Evolutionary conservation across 2,797 vertebrate genomes (phyloP), one percentile per base, ranked within the genome.

Genomic region (Oreochromis grahami): DNA sequence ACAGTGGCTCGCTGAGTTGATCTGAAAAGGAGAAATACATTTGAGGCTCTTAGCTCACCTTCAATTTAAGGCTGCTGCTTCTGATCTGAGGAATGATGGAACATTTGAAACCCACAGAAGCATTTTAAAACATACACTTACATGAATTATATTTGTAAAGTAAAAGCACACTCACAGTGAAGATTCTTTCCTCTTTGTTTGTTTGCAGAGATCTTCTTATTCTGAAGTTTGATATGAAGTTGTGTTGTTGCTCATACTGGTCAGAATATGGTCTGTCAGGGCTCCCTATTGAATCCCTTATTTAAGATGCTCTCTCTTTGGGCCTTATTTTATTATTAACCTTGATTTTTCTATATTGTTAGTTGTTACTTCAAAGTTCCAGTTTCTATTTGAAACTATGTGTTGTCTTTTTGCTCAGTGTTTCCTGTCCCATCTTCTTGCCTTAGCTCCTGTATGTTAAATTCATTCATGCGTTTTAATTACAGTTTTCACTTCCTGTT

Each of bases 331-430:
- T 56, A 58, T 32, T 32, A 58, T 17, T 58, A 32, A 58, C 26
- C 55, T 9, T 32, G 55, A 2, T 58, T 58, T 58, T 58, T 58
- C 8, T 58, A 17, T 32, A 58, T 58, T 58, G 55, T 32, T 58
- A 6, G 29, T 34, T 0, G 0, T 12, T 60, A 60, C 32, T 12
- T 60, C 6, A n/a, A 3, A 7, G 17, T 34, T 34, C 32, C 55
- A 2, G 14, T 32, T 56, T 55, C 21, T 26, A 26, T 55, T 55
- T 55, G 21, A 55, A 21, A 12, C 50, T 21, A 9, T 53, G 14
- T 51, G 19, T 52, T 60, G 7, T 60, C 56, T 34, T 60, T 60
- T 60, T 9, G 1, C 56, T 60, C 56, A 0, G 5, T 68, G 36
- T 41, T 41, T 41, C n/a, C 12, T 68, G 63, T 68, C 36, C 14